Base-by-base conservation (phyloP, 2,113 vertebrate species). In the Zosterops lateralis region DNA sequence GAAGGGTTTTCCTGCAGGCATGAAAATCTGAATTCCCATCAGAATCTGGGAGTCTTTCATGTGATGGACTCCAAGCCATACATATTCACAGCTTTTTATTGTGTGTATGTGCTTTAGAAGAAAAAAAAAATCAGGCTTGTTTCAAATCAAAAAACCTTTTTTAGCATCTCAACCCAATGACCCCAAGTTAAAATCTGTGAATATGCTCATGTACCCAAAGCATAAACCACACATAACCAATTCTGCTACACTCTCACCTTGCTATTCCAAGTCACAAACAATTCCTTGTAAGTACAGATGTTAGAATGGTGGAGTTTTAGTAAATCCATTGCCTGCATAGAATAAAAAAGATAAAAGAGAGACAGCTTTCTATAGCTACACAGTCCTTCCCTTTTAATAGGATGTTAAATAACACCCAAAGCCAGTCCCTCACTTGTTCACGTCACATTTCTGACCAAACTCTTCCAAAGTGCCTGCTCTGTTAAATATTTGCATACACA, bases 191-290 rank as follows among this genome's bases (percentile, higher is more conserved):
- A 45, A 66, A 70, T 8, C 21, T 50, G 21, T 48, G 45, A 88
- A 58, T 36, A 56, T 26, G 14, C 24, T 45, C 9, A 9, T 7
- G 24, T 22, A 48, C 61, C 38, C 21, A 44, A 17, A 72, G 19
- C 7, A 12, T 10, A 48, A 75, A 50, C 34, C 28, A 74, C 28
- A 7, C 26, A 14, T 6, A 64, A 64, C 38, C 40, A 65, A 45
- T 13, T 21, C 61, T 34, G 18, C 7, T 65, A 64, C 61, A 12
- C 28, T 91, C 97, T 92, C 90, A 98, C 98, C 97, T 97, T 32
- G 0, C 67, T 62, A 40, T 97, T 95, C 98, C 98, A 98, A 7
- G 22, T 77, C 54, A 98, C 82, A 92, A 98, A 98, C 13, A 98
- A 56, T 66, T 98, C 98, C 70, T 78, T 95, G 90, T 98, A 98